Evolutionary conservation across 2,888 invertebrate species (phyloP).

Genomic region (Hypselothyrea guttata): DNA sequence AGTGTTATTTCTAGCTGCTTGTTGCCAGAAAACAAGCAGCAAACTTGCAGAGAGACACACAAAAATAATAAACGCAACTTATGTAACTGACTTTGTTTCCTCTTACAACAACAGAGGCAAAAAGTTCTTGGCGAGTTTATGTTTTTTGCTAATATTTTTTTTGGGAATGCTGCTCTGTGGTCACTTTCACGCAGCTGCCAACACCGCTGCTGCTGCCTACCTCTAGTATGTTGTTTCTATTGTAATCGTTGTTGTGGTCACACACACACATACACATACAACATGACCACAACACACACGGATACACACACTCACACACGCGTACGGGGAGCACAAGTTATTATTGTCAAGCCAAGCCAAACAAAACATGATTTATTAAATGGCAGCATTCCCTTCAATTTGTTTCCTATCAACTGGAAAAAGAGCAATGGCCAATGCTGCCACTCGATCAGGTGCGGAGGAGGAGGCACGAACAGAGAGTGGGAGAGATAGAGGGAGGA

Average conservation of each 20-base stretch:
- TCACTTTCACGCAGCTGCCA: conserved; percentile 74
- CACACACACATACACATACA: conserved; percentile 38
- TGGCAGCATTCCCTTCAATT: conserved; percentile 76
- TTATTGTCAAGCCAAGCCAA: conserved; percentile 75
- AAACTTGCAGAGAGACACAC: conserved; percentile 51
- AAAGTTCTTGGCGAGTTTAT: conserved; percentile 70
- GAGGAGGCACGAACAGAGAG: neutral
- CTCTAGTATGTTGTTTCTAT: conserved; percentile 36
- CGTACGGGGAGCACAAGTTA: conserved; percentile 59
- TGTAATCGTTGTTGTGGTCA: conserved; percentile 25
- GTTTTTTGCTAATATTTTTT: conserved; percentile 36
- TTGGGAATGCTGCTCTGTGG: conserved; percentile 61
- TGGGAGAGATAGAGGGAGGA: no score
- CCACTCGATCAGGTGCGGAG: conserved; percentile 7
- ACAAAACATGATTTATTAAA: conserved; percentile 77
- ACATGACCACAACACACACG: conserved; percentile 65
- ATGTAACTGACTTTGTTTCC: conserved; percentile 58
- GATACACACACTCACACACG: conserved; percentile 40
- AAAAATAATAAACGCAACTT: conserved; percentile 75
- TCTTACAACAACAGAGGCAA: conserved; percentile 31
- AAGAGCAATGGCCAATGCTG: conserved; percentile 57
- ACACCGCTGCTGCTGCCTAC: conserved; percentile 53
- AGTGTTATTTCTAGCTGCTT: conserved; percentile 13
- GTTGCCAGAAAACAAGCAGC: conserved; percentile 63
- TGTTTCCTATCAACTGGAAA: conserved; percentile 78